These are phyloP conservation scores for Embiotoca jacksoni DNA, from an alignment of 2,113 vertebrate species.

Conservation along the genomic window DNA sequence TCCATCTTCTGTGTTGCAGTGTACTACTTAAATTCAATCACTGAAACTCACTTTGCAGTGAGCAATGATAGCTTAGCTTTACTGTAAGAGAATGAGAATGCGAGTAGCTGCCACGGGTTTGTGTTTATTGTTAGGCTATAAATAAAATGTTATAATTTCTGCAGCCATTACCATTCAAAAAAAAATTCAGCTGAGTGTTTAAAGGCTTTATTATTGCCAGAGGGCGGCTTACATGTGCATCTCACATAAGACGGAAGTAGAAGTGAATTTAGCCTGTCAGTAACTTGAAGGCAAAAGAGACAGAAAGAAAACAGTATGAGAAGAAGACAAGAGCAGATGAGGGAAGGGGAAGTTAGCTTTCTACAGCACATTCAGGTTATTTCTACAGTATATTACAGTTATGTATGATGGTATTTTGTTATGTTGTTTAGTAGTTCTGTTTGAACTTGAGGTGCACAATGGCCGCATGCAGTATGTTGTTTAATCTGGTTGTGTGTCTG, in stretches of 20 bases:
- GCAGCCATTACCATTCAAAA: conserved; percentile 47
- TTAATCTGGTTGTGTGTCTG: background rate
- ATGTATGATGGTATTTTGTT: no score
- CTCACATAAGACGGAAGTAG: conserved; percentile 42
- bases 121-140: conserved; percentile 57
- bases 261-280: conserved; percentile 62
- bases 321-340: conserved; percentile 7
- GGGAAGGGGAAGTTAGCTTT: background rate
- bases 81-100: conserved; percentile 14
- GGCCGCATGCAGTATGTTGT: background rate
- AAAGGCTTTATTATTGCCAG: conserved; percentile 62
- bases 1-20: conserved; percentile 41
- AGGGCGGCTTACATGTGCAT: conserved; percentile 60
- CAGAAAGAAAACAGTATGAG: conserved; percentile 11
- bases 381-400: background rate
- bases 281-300: conserved; percentile 33
- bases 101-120: background rate
- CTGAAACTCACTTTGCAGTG: conserved; percentile 29
- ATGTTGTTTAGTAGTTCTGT: no score
- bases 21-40: conserved; percentile 42
- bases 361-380: conserved; percentile 12
- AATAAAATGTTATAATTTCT: conserved; percentile 61
- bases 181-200: conserved; percentile 37
- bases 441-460: background rate
- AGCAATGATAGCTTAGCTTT: conserved; percentile 16